Evolutionary conservation across 2,888 invertebrate genomes (phyloP), one percentile per base, ranked within the genome.

Genomic region (Drosophila macrospina): DNA sequence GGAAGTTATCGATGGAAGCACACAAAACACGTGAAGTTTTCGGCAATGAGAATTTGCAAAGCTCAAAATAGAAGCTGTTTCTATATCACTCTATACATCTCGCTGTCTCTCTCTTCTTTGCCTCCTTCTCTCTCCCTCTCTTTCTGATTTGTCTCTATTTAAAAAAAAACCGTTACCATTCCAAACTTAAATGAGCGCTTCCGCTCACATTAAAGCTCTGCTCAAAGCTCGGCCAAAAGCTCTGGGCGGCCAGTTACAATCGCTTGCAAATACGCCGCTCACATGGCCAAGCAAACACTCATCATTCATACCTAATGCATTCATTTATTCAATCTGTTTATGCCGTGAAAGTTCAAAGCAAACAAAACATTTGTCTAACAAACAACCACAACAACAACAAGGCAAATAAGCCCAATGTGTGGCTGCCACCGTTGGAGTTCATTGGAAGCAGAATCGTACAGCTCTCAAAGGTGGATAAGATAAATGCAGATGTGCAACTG

Each of bases 331-430:
- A 67, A 59, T 61, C 52, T 41, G 50, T 32, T 52, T 36, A 51
- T 54, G 74, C 60, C 69, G 73, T 74, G 73, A 81, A 70, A 80
- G 80, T 83, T 77, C 80, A 73, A 78, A 61, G 34, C 76, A 69
- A 73, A 69, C 66, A 78, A 73, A 70, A 74, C 80, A 80, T 80
- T 83, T 77, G 77, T 63, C 65, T 52, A 60, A 47, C 32, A 64
- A 32, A 30, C 36, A 56, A 36, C 20, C 41, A 47, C 30, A 60
- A 36, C 20, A 47, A 47, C 30, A 36, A 39, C 34, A 56, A 57
- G 8, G 36, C 39, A 63, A 68, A 55, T 50, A 34, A 69, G 50
- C 34, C 30, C 44, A 47, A 48, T 16, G 20, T 32, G 11, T 34
- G 50, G 13, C n/a, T 64, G 50, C 54, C 47, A 42, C 47, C 41